Evolutionary conservation across 2,888 invertebrate genomes (phyloP).

Genomic region (Nesidiocoris tenuis): DNA sequence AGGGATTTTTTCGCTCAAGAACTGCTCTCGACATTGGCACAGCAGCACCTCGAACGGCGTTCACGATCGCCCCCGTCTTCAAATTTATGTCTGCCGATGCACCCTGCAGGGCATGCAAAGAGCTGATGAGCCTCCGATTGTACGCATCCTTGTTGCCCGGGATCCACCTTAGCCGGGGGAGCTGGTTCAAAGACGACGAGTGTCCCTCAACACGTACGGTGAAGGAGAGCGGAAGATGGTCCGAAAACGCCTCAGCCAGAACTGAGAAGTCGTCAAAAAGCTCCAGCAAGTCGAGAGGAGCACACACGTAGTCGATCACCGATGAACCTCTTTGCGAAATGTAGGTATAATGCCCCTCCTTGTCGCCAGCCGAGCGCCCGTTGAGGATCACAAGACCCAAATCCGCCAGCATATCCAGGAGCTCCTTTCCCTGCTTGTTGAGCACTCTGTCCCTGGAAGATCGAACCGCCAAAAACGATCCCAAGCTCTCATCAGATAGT

Average conservation of each 20-base stretch:
- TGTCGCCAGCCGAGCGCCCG: conserved; percentile 35
- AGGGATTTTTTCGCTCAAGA: background rate
- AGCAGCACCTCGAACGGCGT: background rate
- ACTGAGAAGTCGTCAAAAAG: conserved; percentile 1
- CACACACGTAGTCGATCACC: conserved; percentile 35
- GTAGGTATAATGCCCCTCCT: conserved; percentile 38
- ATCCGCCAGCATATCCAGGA: conserved; percentile 8
- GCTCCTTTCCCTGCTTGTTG: background rate
- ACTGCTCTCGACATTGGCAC: background rate
- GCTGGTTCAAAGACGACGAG: background rate
- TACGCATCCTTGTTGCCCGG: background rate
- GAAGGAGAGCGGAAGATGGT: conserved; percentile 22
- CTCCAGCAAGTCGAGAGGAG: background rate
- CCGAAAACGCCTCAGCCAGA: conserved; percentile 8
- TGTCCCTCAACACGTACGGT: background rate
- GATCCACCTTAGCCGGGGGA: background rate
- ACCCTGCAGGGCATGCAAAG: background rate
- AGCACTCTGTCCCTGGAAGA: conserved; percentile 1
- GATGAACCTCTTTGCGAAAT: conserved; percentile 28
- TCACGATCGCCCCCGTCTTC: background rate
- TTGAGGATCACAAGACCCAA: conserved; percentile 36
- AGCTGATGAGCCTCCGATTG: background rate
- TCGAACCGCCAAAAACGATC: background rate
- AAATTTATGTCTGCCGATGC: background rate
- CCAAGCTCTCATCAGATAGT: background rate